phyloP scores from a whole-genome alignment of 2,113 vertebrate genomes.

The Romanogobio albipinnatus region DNA sequence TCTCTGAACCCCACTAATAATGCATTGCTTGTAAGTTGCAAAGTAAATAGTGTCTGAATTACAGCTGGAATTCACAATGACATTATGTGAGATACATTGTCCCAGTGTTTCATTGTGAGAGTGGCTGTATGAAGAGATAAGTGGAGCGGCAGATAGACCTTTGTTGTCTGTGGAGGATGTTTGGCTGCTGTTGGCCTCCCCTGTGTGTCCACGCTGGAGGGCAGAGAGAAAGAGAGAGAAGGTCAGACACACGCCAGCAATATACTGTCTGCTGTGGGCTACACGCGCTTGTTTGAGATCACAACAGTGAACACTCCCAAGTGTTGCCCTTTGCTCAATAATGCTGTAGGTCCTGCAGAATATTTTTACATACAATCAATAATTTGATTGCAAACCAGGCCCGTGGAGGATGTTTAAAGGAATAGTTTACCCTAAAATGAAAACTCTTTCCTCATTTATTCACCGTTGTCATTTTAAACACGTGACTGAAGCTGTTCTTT shows the following conservation, averaged over 20 bases:
- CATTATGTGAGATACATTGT: not conserved
- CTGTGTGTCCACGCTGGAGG: constrained; percentile 57
- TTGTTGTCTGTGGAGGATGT: constrained; percentile 57
- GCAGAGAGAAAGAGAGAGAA: constrained; percentile 22
- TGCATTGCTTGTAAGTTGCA: not conserved
- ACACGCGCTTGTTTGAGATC: not conserved
- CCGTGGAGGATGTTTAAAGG: not conserved
- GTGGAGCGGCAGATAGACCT: constrained; percentile 50
- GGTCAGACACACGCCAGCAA: not conserved
- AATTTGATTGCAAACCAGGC: not conserved
- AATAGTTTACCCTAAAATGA: not conserved
- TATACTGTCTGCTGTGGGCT: not conserved
- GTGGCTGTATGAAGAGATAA: no score
- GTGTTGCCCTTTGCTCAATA: not conserved
- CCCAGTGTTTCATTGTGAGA: not conserved
- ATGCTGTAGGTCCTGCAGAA: not conserved
- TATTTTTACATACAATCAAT: constrained; percentile 23
- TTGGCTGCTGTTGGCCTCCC: constrained; percentile 57
- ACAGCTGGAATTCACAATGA: not conserved
- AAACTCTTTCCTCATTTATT: not conserved
- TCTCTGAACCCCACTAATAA: not conserved
- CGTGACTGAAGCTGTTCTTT: constrained; percentile 2
- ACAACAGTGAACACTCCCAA: not conserved
- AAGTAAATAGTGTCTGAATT: not conserved
- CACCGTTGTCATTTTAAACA: not conserved